Percentiles rank a stretch among this genome's conserved stretches.
These are phyloP conservation scores for Boleophthalmus pectinirostris DNA, from an alignment of 2,113 vertebrate genomes.

Conservation along the genomic window DNA sequence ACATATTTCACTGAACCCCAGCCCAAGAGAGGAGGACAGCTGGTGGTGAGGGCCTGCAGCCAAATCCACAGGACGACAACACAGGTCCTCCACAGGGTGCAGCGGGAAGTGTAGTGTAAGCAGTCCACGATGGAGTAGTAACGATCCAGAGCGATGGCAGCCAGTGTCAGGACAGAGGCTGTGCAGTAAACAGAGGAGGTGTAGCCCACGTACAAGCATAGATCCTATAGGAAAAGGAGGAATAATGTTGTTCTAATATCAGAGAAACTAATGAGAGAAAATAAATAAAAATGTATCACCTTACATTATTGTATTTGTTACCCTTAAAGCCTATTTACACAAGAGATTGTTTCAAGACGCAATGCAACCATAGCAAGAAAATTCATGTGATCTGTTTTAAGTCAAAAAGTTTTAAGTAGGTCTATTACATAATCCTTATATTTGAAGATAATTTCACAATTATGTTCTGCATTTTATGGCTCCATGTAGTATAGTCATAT, in stretches of 20 bases:
- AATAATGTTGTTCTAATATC: not conserved
- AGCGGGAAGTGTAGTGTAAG: conserved; percentile 77
- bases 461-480: no score
- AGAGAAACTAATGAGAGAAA: not conserved
- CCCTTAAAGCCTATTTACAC: not conserved
- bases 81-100: conserved; percentile 71
- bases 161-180: conserved; percentile 79
- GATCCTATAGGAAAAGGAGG: conserved; percentile 66
- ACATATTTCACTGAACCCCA: conserved; percentile 78
- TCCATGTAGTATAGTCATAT: no score
- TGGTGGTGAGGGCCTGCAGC: conserved; percentile 78
- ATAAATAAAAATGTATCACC: not conserved
- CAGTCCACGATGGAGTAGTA: conserved; percentile 83
- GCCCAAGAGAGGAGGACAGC: conserved; percentile 79
- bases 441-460: no score
- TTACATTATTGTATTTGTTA: not conserved
- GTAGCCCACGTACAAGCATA: conserved; percentile 81
- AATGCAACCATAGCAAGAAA: not conserved
- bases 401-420: no score
- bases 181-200: conserved; percentile 84
- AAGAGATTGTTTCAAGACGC: not conserved
- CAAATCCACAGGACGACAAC: conserved; percentile 81
- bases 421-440: no score
- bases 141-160: conserved; percentile 82
- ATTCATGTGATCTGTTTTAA: not conserved